phyloP scores from a whole-genome alignment of 1,140 invertebrate genomes.

The Aleiodes sp. region DNA sequence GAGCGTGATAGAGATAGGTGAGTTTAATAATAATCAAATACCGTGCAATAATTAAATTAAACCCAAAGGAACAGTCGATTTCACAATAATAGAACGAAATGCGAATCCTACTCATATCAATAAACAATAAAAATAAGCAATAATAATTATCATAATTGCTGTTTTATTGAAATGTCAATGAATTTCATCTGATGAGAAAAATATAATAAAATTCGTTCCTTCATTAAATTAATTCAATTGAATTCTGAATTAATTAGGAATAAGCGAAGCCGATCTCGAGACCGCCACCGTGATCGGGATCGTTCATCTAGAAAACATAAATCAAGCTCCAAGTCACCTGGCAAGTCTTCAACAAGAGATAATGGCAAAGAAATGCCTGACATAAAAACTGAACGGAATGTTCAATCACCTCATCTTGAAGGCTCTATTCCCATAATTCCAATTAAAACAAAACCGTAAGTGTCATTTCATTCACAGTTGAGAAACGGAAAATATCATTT shows the following conservation, averaged over 20 bases:
- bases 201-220: too few species aligned
- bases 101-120: too few species aligned
- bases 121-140: too few species aligned
- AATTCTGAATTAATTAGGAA: slow-evolving; percentile 46
- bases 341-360: slow-evolving; percentile 55
- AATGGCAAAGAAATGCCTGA: slow-evolving; percentile 56
- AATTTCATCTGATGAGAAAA: too few species aligned
- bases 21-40: slow-evolving; percentile 18
- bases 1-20: slow-evolving; percentile 66
- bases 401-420: slow-evolving; percentile 59
- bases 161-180: too few species aligned
- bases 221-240: too few species aligned
- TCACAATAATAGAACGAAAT: too few species aligned
- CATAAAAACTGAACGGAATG: slow-evolving; percentile 56
- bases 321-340: slow-evolving; percentile 60
- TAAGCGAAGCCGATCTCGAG: slow-evolving; percentile 67
- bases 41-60: not conserved
- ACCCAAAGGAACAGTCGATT: not conserved
- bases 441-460: slow-evolving; percentile 64
- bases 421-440: slow-evolving; percentile 60
- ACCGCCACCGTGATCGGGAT: slow-evolving; percentile 64
- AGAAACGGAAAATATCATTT: slow-evolving; percentile 11
- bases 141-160: too few species aligned
- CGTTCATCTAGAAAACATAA: slow-evolving; percentile 59
- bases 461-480: slow-evolving; percentile 15